Conservation (phyloP, 2,797 vertebrate species). For the Lacerta agilis region DNA sequence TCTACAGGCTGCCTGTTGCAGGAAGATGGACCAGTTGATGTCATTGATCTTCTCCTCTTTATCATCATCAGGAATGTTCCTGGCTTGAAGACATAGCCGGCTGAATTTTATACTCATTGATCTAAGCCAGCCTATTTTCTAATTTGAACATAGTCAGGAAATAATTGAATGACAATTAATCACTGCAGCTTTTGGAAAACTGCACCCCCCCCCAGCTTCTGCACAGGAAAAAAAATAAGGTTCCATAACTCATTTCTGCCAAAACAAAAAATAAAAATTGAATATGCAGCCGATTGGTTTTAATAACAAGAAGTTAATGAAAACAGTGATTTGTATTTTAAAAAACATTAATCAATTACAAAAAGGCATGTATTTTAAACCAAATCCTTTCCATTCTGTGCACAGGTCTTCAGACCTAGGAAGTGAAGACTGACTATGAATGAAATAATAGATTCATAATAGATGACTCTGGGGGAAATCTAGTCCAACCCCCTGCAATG, state of each 20-base stretch:
- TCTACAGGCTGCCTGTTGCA: neutral
- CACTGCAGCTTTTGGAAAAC: constrained; percentile 12
- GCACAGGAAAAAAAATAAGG: neutral
- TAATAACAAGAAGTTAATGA: constrained; percentile 30
- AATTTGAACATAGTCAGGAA: constrained; percentile 12
- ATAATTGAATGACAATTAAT: constrained; percentile 38
- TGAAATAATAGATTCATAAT: too few relatives aligned
- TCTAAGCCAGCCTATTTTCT: constrained; percentile 11
- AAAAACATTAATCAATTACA: constrained; percentile 12
- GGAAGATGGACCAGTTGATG: neutral
- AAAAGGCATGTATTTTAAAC: neutral
- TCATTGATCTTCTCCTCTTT: neutral
- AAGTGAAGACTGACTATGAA: neutral
- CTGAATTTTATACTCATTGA: constrained; percentile 3
- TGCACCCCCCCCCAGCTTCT: neutral
- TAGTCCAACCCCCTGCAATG: too few relatives aligned
- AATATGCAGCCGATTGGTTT: constrained; percentile 14
- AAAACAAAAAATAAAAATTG: neutral
- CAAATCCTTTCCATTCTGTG: neutral
- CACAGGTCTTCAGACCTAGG: neutral
- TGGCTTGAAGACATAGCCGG: neutral
- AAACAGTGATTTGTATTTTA: constrained; percentile 22
- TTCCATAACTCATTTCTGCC: constrained; percentile 2
- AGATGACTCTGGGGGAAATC: too few relatives aligned
- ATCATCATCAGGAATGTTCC: neutral